Percentiles rank a stretch among this genome's conserved stretches.
Conservation (phyloP, 30 jellyfish, hydroid and myxozoan species). For the Chrysaora quinquecirrha region DNA sequence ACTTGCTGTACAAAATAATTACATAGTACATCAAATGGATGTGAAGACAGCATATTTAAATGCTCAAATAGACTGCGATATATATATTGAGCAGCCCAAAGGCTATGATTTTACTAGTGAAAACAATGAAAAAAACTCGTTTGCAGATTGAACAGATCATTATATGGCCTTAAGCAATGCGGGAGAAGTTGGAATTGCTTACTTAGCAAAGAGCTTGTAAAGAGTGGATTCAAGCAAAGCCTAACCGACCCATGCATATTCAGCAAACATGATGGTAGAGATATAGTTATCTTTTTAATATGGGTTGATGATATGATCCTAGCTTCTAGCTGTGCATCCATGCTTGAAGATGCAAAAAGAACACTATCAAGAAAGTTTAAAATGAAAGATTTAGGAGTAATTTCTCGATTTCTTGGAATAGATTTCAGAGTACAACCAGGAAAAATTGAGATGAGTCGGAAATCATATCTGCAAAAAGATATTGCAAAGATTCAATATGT, state of each 20-base stretch:
- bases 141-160: constrained; percentile 58
- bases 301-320: constrained; percentile 61
- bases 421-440: not conserved
- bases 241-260: constrained; percentile 67
- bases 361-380: constrained; percentile 9
- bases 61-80: too few relatives aligned
- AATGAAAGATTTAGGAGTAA: constrained; percentile 69
- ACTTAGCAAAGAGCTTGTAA: constrained; percentile 15
- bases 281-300: constrained; percentile 6
- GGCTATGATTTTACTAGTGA: too few relatives aligned
- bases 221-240: constrained; percentile 37
- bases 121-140: too few relatives aligned
- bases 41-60: too few relatives aligned
- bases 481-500: too few relatives aligned
- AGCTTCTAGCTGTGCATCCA: constrained; percentile 8
- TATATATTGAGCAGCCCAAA: too few relatives aligned
- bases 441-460: constrained; percentile 35
- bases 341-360: constrained; percentile 17
- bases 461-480: too few relatives aligned
- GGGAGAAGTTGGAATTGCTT: constrained; percentile 64
- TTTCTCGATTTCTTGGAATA: constrained; percentile 73
- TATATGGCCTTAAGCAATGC: constrained; percentile 74
- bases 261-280: not conserved
- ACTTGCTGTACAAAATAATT: too few relatives aligned
- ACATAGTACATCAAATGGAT: too few relatives aligned